Conservation (phyloP, 1,140 invertebrate genomes). For the Semibalanus balanoides region DNA sequence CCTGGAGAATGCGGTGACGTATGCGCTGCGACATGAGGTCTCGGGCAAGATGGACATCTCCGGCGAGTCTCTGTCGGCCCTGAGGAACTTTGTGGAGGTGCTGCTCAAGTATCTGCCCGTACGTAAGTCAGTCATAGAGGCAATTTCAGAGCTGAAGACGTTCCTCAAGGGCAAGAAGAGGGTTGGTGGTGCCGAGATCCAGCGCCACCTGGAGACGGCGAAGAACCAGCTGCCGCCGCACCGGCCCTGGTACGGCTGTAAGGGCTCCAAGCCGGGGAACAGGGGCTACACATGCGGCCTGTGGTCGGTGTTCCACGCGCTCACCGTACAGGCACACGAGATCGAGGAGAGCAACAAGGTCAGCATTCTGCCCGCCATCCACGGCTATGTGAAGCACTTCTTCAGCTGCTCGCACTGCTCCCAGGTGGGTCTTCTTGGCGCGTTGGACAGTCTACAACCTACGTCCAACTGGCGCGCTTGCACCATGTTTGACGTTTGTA, state of each 20-base stretch:
- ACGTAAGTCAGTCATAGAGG: conserved; percentile 43
- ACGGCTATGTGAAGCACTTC: conserved; percentile 79
- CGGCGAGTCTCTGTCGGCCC: conserved; percentile 49
- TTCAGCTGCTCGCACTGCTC: conserved; percentile 87
- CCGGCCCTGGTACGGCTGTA: conserved; percentile 64
- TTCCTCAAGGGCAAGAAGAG: conserved; percentile 24
- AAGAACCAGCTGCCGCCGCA: conserved; percentile 30
- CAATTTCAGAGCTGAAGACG: conserved; percentile 41
- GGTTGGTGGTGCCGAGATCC: background rate
- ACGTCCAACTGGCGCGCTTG: no score
- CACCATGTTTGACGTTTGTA: no score
- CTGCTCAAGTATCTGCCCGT: conserved; percentile 58
- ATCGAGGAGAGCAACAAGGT: conserved; percentile 32
- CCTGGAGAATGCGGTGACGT: conserved; percentile 64
- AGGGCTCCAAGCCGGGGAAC: conserved; percentile 49
- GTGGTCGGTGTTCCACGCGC: conserved; percentile 87
- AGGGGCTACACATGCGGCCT: conserved; percentile 91
- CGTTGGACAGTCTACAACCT: no score
- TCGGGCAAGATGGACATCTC: conserved; percentile 46
- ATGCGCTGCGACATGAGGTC: conserved; percentile 67
- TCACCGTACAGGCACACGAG: conserved; percentile 59
- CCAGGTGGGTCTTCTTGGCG: no score
- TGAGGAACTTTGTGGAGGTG: conserved; percentile 54
- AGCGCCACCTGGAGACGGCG: conserved; percentile 30
- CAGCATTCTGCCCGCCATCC: conserved; percentile 58